Evolutionary conservation across 2,888 invertebrate species (phyloP).

Genomic region (Thelaira solivaga): DNA sequence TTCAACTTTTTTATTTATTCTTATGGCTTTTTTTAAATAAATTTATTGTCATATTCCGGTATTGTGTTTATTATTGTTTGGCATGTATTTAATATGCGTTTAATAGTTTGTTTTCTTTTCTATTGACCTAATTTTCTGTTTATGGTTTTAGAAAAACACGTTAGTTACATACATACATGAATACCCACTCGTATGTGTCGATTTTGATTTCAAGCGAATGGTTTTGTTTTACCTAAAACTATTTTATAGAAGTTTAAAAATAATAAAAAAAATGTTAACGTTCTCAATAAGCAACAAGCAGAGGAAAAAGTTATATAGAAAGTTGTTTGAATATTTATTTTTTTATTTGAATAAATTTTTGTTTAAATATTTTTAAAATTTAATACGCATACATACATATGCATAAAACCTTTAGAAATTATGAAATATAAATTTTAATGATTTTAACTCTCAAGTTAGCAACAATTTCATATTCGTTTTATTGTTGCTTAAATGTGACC

Average conservation of each 20-base stretch:
- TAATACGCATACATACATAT: neutral
- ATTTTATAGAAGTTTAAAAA: neutral
- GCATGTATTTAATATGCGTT: slow-evolving; percentile 31
- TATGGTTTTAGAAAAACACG: neutral
- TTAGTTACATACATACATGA: neutral
- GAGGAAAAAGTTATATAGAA: neutral
- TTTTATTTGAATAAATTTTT: neutral
- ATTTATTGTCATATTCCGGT: neutral
- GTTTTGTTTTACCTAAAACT: neutral
- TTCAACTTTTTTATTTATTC: neutral
- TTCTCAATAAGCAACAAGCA: slow-evolving; percentile 14
- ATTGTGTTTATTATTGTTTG: neutral
- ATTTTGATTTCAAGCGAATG: neutral
- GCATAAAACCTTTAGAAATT: neutral
- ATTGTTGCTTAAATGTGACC: neutral
- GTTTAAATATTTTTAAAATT: neutral
- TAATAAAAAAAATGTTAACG: neutral
- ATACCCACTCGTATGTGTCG: neutral
- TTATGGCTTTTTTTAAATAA: no score
- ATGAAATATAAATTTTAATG: neutral
- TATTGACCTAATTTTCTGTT: slow-evolving; percentile 48
- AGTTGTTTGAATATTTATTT: neutral
- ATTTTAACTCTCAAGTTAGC: neutral
- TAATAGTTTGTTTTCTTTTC: slow-evolving; percentile 53
- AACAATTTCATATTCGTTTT: neutral